phyloP scores from a whole-genome alignment of 2,797 vertebrate species.

The Fratercula arctica region DNA sequence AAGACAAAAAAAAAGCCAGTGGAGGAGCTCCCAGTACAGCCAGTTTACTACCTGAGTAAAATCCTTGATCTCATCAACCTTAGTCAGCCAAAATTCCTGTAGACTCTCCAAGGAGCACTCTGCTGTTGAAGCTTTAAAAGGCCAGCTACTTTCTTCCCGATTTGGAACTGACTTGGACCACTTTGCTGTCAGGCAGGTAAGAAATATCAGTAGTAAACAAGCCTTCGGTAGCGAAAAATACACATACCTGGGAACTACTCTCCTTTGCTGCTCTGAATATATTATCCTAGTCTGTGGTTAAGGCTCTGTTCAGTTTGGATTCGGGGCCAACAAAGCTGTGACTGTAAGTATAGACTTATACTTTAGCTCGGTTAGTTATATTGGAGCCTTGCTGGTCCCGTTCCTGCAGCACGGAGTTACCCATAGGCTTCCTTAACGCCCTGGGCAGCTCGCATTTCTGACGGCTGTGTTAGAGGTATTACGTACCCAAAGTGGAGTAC shows the following conservation, averaged over 20 bases:
- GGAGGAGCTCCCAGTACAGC: neutral
- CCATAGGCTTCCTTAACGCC: neutral
- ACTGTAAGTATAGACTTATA: neutral
- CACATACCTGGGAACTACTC: neutral
- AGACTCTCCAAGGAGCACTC: neutral
- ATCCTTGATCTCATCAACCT: neutral
- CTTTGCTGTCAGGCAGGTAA: neutral
- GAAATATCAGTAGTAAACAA: neutral
- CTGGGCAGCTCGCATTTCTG: neutral
- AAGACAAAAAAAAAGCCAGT: neutral
- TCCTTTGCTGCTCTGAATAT: neutral
- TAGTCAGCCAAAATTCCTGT: neutral
- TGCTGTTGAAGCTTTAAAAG: neutral
- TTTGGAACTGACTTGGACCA: neutral
- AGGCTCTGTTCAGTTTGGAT: neutral
- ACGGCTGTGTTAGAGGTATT: neutral
- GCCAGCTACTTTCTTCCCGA: neutral
- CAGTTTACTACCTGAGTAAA: neutral
- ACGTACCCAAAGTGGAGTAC: rapidly evolving
- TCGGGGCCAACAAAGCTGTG: neutral
- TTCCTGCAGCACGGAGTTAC: neutral
- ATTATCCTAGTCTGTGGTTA: neutral
- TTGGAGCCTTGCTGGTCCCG: neutral
- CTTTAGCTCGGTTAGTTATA: neutral
- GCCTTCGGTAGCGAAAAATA: neutral